Base-by-base conservation (phyloP, 2,888 invertebrate species). In the Aphrophora alni region DNA sequence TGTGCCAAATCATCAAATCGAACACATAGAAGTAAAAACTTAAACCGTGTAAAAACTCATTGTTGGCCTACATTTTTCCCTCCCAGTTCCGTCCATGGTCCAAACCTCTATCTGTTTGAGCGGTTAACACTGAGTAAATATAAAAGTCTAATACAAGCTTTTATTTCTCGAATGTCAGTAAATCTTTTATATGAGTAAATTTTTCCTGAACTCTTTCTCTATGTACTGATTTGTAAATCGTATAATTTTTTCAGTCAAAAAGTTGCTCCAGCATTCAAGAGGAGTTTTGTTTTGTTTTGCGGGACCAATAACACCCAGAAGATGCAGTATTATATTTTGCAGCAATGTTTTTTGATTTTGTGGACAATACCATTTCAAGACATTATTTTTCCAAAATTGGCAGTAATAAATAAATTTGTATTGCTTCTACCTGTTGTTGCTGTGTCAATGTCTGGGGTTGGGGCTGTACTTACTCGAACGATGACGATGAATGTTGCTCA, bases 121-220 rank as follows among this genome's bases (percentile, higher is more conserved):
- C 77, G 73, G 26, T 74, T 21, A 14, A 59, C 68, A 24, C 80
- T 77, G n/a, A 72, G 79, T 21, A 82, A 25, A 68, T 80, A 82
- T 21, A 85, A 75, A 75, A 85, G 80, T 28, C 85, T 84, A 80
- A 85, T 82, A 69, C 83, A 83, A 26, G 83, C 83, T 78, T 81
- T 80, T 21, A 85, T 82, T 82, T 85, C 84, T 25, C 59, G 59
- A 14, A 8, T 81, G 38, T 81, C 38, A 7, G 75, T 80, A 10
- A 28, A 17, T 77, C 76, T 68, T 59, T 59, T 51, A 27, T 17
- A n/a, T 59, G 27, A 21, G 76, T 38, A 59, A 21, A 76, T 38
- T 76, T 76, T 33, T 21, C 21, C 25, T 26, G 59, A 27, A 76
- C 38, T 10, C 27, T 17, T n/a, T n/a, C 17, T 59, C 76, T 69